Evolutionary conservation across 2,888 invertebrate species (phyloP).

Genomic region (Drosophila kuntzei): DNA sequence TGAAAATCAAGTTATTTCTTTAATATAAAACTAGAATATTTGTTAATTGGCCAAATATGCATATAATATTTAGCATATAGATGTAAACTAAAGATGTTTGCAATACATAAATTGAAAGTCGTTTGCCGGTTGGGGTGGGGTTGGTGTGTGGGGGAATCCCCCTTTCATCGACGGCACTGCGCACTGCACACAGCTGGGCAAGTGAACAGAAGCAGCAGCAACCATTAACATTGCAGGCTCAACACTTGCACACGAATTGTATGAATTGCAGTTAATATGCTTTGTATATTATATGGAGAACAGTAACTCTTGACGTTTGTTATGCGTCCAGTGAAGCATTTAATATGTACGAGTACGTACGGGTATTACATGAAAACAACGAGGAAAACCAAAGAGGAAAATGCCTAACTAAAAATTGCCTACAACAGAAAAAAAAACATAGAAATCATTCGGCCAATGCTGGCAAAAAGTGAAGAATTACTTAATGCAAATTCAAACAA

Average conservation of each 20-base stretch:
- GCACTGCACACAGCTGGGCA: conserved; percentile 8
- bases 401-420: conserved; percentile 1
- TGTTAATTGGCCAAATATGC: too few relatives aligned
- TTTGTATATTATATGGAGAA: conserved; percentile 37
- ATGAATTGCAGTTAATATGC: conserved; percentile 22
- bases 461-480: background rate
- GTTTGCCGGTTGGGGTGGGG: too few relatives aligned
- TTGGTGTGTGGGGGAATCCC: conserved; percentile 5
- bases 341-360: conserved; percentile 29
- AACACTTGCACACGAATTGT: conserved; percentile 22
- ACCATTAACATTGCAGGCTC: conserved; percentile 12
- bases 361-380: conserved; percentile 27
- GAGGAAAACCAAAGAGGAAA: conserved; percentile 13
- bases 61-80: too few relatives aligned
- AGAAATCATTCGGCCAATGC: conserved; percentile 33
- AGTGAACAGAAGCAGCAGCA: background rate
- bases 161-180: conserved; percentile 20
- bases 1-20: too few relatives aligned
- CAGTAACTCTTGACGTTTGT: conserved; percentile 34
- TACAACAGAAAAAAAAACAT: conserved; percentile 2
- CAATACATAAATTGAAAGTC: background rate
- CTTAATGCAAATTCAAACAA: background rate
- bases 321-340: conserved; percentile 57
- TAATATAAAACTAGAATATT: too few relatives aligned
- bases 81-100: background rate